A percentile compares a stretch with the other conserved stretches of the same genome.
phyloP scores from a whole-genome alignment of 2,113 vertebrate species.

The Aphyosemion australe region DNA sequence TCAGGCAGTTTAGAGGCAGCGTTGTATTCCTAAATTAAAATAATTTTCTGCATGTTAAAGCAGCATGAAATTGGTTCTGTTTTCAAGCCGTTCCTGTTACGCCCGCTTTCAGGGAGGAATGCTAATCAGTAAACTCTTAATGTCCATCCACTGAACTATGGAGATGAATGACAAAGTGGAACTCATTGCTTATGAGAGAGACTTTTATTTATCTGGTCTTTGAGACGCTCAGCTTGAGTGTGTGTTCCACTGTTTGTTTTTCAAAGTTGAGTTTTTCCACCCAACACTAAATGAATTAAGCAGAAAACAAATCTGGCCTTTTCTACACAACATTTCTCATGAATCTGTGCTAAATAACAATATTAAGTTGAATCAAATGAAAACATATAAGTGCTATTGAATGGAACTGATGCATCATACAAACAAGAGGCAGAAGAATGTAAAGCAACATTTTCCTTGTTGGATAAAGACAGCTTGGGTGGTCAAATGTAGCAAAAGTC shows the following conservation, averaged over 20 bases:
- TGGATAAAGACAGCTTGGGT: too few relatives aligned
- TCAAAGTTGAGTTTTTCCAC: background rate
- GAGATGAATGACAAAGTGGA: slow-evolving; percentile 20
- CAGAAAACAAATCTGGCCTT: too few relatives aligned
- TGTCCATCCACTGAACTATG: slow-evolving; percentile 9
- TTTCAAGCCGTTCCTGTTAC: slow-evolving; percentile 58
- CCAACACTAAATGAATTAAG: background rate
- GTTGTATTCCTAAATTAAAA: slow-evolving; percentile 67
- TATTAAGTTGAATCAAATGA: too few relatives aligned
- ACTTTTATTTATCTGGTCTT: slow-evolving; percentile 6
- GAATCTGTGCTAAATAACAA: too few relatives aligned
- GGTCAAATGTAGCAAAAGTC: too few relatives aligned
- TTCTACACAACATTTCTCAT: too few relatives aligned
- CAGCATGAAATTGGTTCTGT: slow-evolving; percentile 77
- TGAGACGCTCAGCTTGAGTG: background rate
- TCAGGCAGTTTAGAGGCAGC: slow-evolving; percentile 28
- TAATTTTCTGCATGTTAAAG: slow-evolving; percentile 67
- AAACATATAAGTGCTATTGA: too few relatives aligned
- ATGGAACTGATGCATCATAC: too few relatives aligned
- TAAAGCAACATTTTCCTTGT: too few relatives aligned
- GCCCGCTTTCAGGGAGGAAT: slow-evolving; percentile 42
- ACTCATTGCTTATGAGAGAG: background rate
- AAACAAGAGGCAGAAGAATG: too few relatives aligned
- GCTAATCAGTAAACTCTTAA: slow-evolving; percentile 28
- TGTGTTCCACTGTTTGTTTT: background rate